A percentile compares a stretch with the other conserved stretches of the same genome.
Conservation (phyloP, 2,113 vertebrate species). For the Silurus glanis region DNA sequence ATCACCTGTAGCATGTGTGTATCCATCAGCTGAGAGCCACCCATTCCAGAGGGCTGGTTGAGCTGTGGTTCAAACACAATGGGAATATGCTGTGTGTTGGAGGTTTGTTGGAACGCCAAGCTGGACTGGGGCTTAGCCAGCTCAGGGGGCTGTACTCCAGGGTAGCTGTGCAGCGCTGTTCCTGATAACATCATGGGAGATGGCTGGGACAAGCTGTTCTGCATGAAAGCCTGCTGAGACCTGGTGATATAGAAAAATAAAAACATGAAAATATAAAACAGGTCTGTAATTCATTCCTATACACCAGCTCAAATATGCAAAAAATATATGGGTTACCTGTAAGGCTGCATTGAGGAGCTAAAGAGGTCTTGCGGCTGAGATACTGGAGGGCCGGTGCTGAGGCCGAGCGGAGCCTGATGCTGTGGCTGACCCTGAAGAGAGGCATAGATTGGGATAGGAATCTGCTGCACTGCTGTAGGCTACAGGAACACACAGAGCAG, state of each 20-base stretch:
- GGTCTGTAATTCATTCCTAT: background rate
- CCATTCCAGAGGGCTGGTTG: conserved; percentile 90
- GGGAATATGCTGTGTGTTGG: conserved; percentile 93
- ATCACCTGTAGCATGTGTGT: conserved; percentile 93
- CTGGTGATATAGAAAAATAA: conserved; percentile 62
- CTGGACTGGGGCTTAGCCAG: conserved; percentile 92
- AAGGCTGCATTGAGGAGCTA: conserved; percentile 89
- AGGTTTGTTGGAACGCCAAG: conserved; percentile 94
- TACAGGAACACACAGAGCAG: conserved; percentile 51
- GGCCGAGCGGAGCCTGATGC: conserved; percentile 88
- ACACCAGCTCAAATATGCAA: background rate
- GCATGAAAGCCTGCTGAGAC: conserved; percentile 97
- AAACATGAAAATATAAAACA: background rate
- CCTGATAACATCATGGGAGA: conserved; percentile 93
- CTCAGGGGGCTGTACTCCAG: conserved; percentile 89
- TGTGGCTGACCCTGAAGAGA: conserved; percentile 89
- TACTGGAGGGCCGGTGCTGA: conserved; percentile 85
- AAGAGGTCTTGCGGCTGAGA: conserved; percentile 96
- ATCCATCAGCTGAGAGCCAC: conserved; percentile 93
- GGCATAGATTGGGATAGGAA: conserved; percentile 96
- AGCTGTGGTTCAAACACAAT: conserved; percentile 95
- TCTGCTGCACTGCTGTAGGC: conserved; percentile 92
- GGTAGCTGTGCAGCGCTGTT: conserved; percentile 90
- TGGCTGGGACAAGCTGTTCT: conserved; percentile 91
- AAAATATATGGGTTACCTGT: conserved; percentile 75